A percentile compares a stretch with the other conserved stretches of the same genome.
Evolutionary conservation across 2,797 vertebrate genomes (phyloP).

Genomic region (Anniella stebbinsi): DNA sequence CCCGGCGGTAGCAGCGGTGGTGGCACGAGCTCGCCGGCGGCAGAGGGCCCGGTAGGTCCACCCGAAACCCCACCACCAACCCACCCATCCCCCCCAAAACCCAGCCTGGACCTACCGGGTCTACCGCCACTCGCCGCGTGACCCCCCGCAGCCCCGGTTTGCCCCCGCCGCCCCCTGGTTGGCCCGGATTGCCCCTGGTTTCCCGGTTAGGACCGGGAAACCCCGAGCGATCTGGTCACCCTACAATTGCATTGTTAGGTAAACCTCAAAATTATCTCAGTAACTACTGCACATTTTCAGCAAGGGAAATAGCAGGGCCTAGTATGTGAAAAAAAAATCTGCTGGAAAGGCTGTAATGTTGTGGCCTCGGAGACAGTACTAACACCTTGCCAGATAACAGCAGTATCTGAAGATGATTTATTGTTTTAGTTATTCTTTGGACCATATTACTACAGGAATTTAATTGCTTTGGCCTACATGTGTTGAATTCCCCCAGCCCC

Average conservation of each 20-base stretch:
- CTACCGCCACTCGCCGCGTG: no score
- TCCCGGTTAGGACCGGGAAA: no score
- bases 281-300: background rate
- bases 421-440: slow-evolving; percentile 9
- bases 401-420: slow-evolving; percentile 11
- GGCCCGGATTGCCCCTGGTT: no score
- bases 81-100: no score
- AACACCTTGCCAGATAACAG: background rate
- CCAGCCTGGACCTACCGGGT: no score
- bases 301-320: background rate
- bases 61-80: no score
- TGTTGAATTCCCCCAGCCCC: background rate
- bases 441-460: background rate
- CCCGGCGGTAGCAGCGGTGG: no score
- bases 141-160: no score
- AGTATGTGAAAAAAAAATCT: background rate
- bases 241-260: background rate
- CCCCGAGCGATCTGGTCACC: no score
- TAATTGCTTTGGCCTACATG: slow-evolving; percentile 20
- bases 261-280: background rate
- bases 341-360: slow-evolving; percentile 5
- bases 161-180: no score
- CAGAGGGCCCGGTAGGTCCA: no score
- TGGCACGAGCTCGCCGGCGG: no score
- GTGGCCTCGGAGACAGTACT: background rate